phyloP scores from a whole-genome alignment of 2,113 vertebrate species.

The Tapirus terrestris region DNA sequence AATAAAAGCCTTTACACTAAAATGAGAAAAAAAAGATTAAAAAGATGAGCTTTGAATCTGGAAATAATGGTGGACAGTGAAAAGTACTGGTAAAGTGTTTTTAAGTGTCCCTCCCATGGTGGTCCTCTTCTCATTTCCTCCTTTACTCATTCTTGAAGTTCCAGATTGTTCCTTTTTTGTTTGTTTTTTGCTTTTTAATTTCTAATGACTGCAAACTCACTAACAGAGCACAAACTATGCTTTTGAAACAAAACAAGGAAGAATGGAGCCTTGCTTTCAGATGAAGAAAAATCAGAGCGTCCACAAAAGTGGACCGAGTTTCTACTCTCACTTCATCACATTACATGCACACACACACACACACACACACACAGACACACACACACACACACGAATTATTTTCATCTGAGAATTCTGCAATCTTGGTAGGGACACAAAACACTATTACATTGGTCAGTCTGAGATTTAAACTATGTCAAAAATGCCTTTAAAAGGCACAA shows the following conservation, averaged over 20 bases:
- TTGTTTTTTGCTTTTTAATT: slow-evolving; percentile 1
- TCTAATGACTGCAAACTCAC: slow-evolving; percentile 13
- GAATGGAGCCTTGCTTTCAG: background rate
- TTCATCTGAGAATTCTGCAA: background rate
- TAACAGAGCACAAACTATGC: background rate
- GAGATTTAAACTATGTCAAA: slow-evolving; percentile 23
- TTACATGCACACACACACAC: background rate
- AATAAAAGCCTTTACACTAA: background rate
- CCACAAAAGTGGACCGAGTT: background rate
- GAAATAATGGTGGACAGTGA: background rate
- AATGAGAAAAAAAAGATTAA: background rate
- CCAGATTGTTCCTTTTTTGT: background rate
- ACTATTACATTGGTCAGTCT: background rate
- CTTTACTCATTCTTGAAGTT: background rate
- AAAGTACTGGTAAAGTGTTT: background rate
- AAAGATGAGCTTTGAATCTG: background rate
- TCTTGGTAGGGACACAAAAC: background rate
- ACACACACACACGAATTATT: background rate
- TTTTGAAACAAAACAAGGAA: background rate
- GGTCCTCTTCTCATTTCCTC: background rate
- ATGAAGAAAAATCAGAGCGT: background rate
- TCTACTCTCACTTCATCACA: background rate
- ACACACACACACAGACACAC: fast-evolving
- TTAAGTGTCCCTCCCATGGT: background rate
- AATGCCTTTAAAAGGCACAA: background rate